These are phyloP conservation scores for Strigamia crassipes DNA, from an alignment of 2,888 invertebrate genomes.

Conservation along the genomic window DNA sequence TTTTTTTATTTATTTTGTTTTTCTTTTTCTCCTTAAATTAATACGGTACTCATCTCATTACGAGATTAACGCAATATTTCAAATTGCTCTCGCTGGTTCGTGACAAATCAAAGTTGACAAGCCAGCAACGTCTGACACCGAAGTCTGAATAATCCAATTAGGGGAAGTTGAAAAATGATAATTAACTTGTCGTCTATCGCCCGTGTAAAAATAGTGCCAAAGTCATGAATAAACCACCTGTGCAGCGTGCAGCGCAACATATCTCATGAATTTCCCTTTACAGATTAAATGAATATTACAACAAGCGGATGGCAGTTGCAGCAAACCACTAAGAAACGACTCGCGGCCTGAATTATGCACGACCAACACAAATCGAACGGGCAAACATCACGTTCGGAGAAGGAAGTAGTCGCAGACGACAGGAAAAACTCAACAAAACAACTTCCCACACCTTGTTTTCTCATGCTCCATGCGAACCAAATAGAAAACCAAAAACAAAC, in stretches of 20 bases:
- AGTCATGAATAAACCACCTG: constrained; percentile 40
- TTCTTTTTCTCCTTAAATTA: neutral
- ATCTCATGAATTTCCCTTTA: neutral
- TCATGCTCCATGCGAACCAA: too few relatives aligned
- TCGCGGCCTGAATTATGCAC: neutral
- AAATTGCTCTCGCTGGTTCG: constrained; percentile 23
- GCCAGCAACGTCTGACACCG: constrained; percentile 23
- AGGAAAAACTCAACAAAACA: too few relatives aligned
- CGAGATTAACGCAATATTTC: neutral
- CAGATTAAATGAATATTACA: constrained; percentile 25
- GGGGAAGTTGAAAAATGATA: constrained; percentile 13
- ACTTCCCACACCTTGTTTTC: too few relatives aligned
- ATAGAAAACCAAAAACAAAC: too few relatives aligned
- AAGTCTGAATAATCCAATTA: constrained; percentile 25
- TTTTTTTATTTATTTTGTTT: too few relatives aligned
- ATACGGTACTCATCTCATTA: neutral
- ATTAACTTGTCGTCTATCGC: constrained; percentile 13
- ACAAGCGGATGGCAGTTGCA: neutral
- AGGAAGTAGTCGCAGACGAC: too few relatives aligned
- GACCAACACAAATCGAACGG: neutral
- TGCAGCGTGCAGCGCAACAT: neutral
- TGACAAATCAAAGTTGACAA: constrained; percentile 42
- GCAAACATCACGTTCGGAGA: neutral
- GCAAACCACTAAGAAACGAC: too few relatives aligned
- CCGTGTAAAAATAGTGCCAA: constrained; percentile 25